phyloP scores from a whole-genome alignment of 2,888 invertebrate species.

The Drosophila mettleri region DNA sequence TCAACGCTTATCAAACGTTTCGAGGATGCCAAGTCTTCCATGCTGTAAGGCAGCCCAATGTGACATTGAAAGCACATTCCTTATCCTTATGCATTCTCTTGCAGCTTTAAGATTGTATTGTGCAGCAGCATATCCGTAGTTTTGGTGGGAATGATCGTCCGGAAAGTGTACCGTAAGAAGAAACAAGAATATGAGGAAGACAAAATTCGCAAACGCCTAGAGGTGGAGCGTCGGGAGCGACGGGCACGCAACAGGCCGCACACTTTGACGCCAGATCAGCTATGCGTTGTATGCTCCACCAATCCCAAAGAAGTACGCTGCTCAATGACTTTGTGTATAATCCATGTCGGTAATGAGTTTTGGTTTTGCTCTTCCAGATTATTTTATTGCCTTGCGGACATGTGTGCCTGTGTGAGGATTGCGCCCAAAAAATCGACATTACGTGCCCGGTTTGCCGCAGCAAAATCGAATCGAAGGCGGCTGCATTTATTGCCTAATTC shows the following conservation, averaged over 20 bases:
- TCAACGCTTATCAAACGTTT: slow-evolving; percentile 90
- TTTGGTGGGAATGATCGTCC: slow-evolving; percentile 86
- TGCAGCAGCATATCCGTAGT: slow-evolving; percentile 87
- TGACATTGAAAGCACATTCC: background rate
- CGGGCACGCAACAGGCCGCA: slow-evolving; percentile 87
- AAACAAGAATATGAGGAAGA: slow-evolving; percentile 87
- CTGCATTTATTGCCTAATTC: slow-evolving; percentile 90
- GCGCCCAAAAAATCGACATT: slow-evolving; percentile 89
- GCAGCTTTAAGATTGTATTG: slow-evolving; percentile 86
- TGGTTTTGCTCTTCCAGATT: slow-evolving; percentile 86
- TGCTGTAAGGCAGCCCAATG: slow-evolving; percentile 86
- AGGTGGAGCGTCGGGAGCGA: slow-evolving; percentile 88
- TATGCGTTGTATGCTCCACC: slow-evolving; percentile 93
- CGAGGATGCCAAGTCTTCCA: slow-evolving; percentile 89
- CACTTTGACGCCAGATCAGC: slow-evolving; percentile 88
- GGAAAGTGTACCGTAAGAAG: slow-evolving; percentile 86
- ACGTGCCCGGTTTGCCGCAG: slow-evolving; percentile 93
- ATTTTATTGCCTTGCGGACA: slow-evolving; percentile 95
- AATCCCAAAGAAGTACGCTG: slow-evolving; percentile 91
- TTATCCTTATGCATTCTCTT: background rate
- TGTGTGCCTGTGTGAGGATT: slow-evolving; percentile 95
- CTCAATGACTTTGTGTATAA: background rate
- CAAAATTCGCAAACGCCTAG: slow-evolving; percentile 86
- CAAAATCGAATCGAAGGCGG: slow-evolving; percentile 89
- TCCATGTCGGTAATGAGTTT: background rate